These are phyloP conservation scores for Asbolus verrucosus DNA, from an alignment of 1,140 invertebrate species.

Conservation along the genomic window DNA sequence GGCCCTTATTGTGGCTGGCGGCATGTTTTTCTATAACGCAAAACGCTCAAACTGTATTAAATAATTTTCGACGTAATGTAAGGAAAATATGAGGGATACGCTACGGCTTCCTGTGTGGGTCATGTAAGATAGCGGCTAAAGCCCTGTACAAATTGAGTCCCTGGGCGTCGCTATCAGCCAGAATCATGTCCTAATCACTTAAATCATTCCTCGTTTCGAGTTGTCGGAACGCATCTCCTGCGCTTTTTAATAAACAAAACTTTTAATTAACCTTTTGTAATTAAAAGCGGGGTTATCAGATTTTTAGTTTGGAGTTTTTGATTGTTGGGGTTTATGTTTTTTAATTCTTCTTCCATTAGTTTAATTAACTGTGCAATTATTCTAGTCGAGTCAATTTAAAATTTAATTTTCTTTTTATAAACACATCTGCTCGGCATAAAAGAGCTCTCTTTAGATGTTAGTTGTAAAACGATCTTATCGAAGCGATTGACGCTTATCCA, in stretches of 20 bases:
- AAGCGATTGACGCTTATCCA: not conserved
- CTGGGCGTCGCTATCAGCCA: not conserved
- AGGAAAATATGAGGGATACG: not conserved
- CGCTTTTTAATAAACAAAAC: constrained; percentile 32
- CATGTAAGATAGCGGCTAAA: constrained; percentile 4
- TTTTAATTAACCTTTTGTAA: constrained; percentile 38
- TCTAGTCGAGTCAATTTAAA: not conserved
- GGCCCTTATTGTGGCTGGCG: not conserved
- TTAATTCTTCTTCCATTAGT: constrained; percentile 29
- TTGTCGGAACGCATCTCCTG: constrained; percentile 3
- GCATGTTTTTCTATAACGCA: not conserved
- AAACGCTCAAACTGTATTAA: constrained; percentile 8
- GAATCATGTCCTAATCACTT: constrained; percentile 3
- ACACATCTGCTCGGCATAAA: not conserved
- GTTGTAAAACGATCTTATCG: not conserved
- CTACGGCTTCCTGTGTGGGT: not conserved
- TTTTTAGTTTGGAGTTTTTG: constrained; percentile 30
- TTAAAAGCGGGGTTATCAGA: constrained; percentile 22
- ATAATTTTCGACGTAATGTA: constrained; percentile 11
- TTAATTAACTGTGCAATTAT: constrained; percentile 21
- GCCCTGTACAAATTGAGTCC: constrained; percentile 21
- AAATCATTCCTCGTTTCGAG: constrained; percentile 15
- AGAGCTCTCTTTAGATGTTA: not conserved
- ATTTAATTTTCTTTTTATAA: constrained; percentile 21
- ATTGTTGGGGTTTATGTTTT: constrained; percentile 34